These are phyloP conservation scores for Agrenia bidenticulata DNA, from an alignment of 2,888 invertebrate genomes.

Conservation along the genomic window DNA sequence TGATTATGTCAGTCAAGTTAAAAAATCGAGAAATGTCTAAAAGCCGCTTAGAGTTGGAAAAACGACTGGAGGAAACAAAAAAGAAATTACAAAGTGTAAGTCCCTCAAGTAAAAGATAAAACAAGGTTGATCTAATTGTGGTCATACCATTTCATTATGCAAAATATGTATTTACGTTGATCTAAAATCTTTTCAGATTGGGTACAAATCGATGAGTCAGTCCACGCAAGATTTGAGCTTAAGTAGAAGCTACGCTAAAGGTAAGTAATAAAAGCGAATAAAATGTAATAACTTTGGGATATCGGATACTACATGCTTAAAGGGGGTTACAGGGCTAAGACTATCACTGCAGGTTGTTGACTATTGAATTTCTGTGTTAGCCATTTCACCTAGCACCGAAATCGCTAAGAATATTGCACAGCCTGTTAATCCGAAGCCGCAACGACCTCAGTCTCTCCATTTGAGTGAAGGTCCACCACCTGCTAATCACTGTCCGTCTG, in stretches of 20 bases:
- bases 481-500: no score
- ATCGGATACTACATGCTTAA: neutral
- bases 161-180: conserved; percentile 13
- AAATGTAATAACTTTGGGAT: neutral
- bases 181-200: conserved; percentile 68
- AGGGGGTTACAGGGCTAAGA: neutral
- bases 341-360: conserved; percentile 6
- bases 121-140: neutral
- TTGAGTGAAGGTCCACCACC: conserved; percentile 3
- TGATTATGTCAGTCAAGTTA: conserved; percentile 54
- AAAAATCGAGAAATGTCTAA: conserved; percentile 67
- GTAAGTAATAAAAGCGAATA: conserved; percentile 28
- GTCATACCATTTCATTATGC: neutral
- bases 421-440: neutral
- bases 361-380: conserved; percentile 4
- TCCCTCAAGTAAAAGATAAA: conserved; percentile 51
- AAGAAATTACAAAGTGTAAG: conserved; percentile 83
- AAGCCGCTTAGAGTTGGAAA: conserved; percentile 74
- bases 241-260: conserved; percentile 52
- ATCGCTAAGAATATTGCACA: neutral
- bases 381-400: conserved; percentile 2
- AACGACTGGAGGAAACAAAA: conserved; percentile 79
- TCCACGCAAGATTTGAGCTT: conserved; percentile 51
- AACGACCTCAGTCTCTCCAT: conserved; percentile 4
- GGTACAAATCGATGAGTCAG: conserved; percentile 67